A percentile compares a stretch with the other conserved stretches of the same genome.
phyloP scores from a whole-genome alignment of 2,113 vertebrate species.

The Trematomus loennbergii region DNA sequence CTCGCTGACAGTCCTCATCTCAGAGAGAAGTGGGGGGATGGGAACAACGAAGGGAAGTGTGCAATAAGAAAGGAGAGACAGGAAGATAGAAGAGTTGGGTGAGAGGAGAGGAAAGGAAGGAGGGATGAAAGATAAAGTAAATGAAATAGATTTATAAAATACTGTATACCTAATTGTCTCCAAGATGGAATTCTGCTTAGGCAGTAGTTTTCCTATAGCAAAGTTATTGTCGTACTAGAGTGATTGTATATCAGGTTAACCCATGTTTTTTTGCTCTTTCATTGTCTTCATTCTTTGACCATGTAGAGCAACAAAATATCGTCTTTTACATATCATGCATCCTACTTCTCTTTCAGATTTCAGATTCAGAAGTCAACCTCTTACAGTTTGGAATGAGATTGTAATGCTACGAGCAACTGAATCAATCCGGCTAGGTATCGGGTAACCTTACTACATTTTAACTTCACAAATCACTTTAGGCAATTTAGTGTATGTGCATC shows the following conservation, averaged over 20 bases:
- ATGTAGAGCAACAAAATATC: too few species aligned
- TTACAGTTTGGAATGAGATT: too few species aligned
- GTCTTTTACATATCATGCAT: background rate
- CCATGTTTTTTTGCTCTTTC: too few species aligned
- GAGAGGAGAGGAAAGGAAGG: background rate
- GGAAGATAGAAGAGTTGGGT: background rate
- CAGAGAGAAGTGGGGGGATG: slow-evolving; percentile 25
- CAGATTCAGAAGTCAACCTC: too few species aligned
- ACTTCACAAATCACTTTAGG: too few species aligned
- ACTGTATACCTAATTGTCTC: too few species aligned
- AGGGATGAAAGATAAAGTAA: background rate
- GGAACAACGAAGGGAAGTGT: slow-evolving; percentile 7
- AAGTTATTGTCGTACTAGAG: background rate
- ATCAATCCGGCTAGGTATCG: background rate
- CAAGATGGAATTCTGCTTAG: too few species aligned
- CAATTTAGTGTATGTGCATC: too few species aligned
- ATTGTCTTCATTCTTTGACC: too few species aligned
- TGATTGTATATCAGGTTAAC: background rate
- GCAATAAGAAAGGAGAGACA: background rate
- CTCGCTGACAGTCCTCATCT: slow-evolving; percentile 60
- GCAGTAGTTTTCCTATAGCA: background rate
- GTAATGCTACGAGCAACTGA: background rate
- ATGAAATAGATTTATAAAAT: background rate
- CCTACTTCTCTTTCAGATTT: background rate
- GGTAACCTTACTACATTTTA: too few species aligned